Evolutionary conservation across 2,113 vertebrate species (phyloP).

Genomic region (Mellivora capensis): DNA sequence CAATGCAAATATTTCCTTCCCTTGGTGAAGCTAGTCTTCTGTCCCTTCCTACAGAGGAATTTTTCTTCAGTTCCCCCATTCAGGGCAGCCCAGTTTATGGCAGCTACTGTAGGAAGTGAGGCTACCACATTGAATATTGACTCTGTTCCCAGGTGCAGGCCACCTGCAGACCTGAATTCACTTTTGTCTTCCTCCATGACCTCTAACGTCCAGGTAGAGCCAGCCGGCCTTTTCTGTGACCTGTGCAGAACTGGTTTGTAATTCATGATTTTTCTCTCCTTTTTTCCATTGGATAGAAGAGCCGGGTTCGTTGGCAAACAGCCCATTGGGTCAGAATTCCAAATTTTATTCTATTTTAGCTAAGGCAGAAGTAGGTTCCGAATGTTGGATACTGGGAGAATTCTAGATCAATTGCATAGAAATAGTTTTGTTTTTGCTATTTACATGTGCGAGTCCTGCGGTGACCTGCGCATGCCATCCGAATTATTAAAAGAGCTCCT

Average conservation of each 20-base stretch:
- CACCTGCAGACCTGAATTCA: constrained; percentile 70
- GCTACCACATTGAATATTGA: constrained; percentile 44
- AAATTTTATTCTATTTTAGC: constrained; percentile 61
- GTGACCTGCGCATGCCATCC: neutral
- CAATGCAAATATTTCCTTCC: neutral
- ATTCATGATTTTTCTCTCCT: neutral
- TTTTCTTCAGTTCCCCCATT: constrained; percentile 65
- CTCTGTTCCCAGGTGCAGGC: constrained; percentile 78
- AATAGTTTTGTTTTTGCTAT: constrained; percentile 46
- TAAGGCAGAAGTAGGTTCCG: constrained; percentile 56
- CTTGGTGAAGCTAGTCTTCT: neutral
- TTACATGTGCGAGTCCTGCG: constrained; percentile 18
- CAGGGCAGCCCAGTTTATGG: constrained; percentile 60
- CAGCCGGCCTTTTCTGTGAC: neutral
- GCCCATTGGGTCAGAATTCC: constrained; percentile 44
- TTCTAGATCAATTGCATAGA: constrained; percentile 23
- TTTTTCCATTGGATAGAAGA: neutral
- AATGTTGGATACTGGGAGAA: constrained; percentile 46
- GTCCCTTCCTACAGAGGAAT: neutral
- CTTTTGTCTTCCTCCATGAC: constrained; percentile 40
- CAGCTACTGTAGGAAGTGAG: constrained; percentile 75
- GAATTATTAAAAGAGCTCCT: constrained; percentile 19
- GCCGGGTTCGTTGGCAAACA: neutral
- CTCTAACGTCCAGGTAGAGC: constrained; percentile 28
- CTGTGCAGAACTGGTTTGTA: neutral